A percentile compares a stretch with the other conserved stretches of the same genome.
phyloP scores from a whole-genome alignment of 2,797 vertebrate genomes.

The Pseudochromis fuscus region DNA sequence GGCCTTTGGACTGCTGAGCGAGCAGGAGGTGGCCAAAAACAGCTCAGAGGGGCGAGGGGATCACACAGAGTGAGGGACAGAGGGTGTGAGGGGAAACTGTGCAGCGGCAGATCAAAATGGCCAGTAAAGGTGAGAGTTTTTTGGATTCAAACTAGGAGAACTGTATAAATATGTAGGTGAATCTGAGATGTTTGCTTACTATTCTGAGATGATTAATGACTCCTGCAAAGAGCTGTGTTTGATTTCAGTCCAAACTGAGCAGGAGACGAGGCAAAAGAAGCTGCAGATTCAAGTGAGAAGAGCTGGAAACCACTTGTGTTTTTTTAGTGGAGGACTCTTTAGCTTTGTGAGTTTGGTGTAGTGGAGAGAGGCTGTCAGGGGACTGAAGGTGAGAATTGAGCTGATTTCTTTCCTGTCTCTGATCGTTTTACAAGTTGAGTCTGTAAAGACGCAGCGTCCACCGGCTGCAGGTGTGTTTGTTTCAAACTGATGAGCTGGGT shows the following conservation, averaged over 20 bases:
- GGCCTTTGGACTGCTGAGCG: slow-evolving; percentile 82
- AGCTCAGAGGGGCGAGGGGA: slow-evolving; percentile 73
- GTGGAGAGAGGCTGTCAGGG: slow-evolving; percentile 2
- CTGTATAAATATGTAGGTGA: background rate
- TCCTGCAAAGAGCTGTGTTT: background rate
- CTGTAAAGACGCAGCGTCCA: slow-evolving; percentile 21
- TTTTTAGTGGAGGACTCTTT: slow-evolving; percentile 1
- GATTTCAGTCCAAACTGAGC: slow-evolving; percentile 10
- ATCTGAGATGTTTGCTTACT: slow-evolving; percentile 7
- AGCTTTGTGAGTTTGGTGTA: slow-evolving; percentile 14
- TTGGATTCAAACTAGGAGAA: slow-evolving; percentile 21
- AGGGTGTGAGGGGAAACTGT: slow-evolving; percentile 51
- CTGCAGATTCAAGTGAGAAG: background rate
- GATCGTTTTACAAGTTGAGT: slow-evolving; percentile 26
- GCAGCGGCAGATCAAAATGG: slow-evolving; percentile 79
- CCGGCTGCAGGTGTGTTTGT: slow-evolving; percentile 32
- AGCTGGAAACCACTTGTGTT: background rate
- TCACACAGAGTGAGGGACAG: slow-evolving; percentile 63
- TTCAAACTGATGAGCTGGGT: slow-evolving; percentile 19
- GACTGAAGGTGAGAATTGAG: slow-evolving; percentile 20
- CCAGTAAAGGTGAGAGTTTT: slow-evolving; percentile 84
- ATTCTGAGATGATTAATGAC: background rate
- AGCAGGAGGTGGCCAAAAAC: slow-evolving; percentile 83
- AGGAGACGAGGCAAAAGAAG: slow-evolving; percentile 3
- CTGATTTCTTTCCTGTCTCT: slow-evolving; percentile 13